Evolutionary conservation across 2,113 vertebrate genomes (phyloP).

Genomic region (cattle (Bos taurus)): ARS-UCD2.0 NC_037354.1:8415001-8415500

Average conservation of each 20-base stretch:
- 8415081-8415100: background rate
- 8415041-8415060: slow-evolving; percentile 65
- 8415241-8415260: slow-evolving; percentile 31
- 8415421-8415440: too few species aligned
- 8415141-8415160: slow-evolving; percentile 1
- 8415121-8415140: background rate
- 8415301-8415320: background rate
- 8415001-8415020: slow-evolving; percentile 71
- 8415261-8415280: slow-evolving; percentile 23
- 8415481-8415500: too few species aligned
- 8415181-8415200: background rate
- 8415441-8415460: too few species aligned
- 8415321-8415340: background rate
- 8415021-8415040: slow-evolving; percentile 65
- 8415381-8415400: too few species aligned
- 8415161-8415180: slow-evolving; percentile 29
- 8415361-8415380: too few species aligned
- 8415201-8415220: background rate
- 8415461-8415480: too few species aligned
- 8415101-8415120: slow-evolving; percentile 39
- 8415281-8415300: background rate
- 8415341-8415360: background rate
- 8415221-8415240: slow-evolving; percentile 24
- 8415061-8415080: slow-evolving; percentile 13
- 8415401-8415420: too few species aligned